Percentiles rank a stretch among this genome's conserved stretches.
These are phyloP conservation scores for Psilopogon haemacephalus DNA, from an alignment of 2,113 vertebrate genomes.

Conservation along the genomic window DNA sequence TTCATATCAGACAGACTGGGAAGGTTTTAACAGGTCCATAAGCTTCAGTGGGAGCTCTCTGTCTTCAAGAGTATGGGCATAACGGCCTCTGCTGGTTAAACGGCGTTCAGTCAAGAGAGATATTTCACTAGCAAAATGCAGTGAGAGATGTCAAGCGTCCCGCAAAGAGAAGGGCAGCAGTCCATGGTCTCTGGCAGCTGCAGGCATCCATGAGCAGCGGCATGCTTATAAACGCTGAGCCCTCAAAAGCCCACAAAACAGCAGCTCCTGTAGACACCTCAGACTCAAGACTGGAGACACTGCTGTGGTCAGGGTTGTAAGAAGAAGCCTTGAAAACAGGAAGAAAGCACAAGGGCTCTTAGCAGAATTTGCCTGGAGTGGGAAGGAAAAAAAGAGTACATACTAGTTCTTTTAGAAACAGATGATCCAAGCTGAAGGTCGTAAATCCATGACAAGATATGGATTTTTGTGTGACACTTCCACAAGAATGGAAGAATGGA, in stretches of 20 bases:
- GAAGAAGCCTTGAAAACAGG: background rate
- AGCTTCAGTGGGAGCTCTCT: background rate
- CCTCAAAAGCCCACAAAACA: background rate
- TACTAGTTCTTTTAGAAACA: background rate
- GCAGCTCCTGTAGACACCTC: too few species aligned
- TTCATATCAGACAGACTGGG: background rate
- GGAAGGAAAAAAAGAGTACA: too few species aligned
- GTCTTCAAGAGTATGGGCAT: slow-evolving; percentile 25
- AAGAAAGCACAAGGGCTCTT: background rate
- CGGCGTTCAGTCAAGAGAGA: background rate
- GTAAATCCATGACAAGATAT: rapidly evolving
- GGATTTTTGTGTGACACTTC: background rate
- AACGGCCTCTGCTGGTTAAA: slow-evolving; percentile 60
- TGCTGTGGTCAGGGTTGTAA: too few species aligned
- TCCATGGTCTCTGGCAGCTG: background rate
- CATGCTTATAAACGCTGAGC: rapidly evolving
- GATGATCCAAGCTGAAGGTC: background rate
- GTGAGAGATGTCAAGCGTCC: background rate
- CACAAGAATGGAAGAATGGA: background rate
- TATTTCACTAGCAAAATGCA: rapidly evolving
- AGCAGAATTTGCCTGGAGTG: rapidly evolving
- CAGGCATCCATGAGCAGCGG: background rate
- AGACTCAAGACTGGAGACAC: too few species aligned
- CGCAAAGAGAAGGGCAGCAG: background rate
- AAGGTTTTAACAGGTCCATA: rapidly evolving